Percentiles rank a stretch among this genome's conserved stretches.
Evolutionary conservation across 2,888 invertebrate species (phyloP).

Genomic region (Mycalesis mineus): DNA sequence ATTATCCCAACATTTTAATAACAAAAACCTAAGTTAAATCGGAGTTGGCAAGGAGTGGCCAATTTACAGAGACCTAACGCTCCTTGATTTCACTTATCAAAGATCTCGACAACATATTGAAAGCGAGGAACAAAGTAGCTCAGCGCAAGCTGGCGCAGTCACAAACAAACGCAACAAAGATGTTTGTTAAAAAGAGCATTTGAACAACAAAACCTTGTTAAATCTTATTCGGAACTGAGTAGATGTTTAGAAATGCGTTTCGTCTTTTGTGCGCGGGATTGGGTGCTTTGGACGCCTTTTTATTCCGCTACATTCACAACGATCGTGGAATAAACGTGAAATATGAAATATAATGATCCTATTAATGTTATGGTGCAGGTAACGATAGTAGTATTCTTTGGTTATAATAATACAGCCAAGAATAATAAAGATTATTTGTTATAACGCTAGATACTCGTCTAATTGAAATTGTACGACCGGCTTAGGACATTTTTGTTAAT

Average conservation of each 20-base stretch:
- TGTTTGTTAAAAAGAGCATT: slow-evolving; percentile 63
- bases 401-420: no score
- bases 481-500: no score
- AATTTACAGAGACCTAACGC: slow-evolving; percentile 41
- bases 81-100: slow-evolving; percentile 16
- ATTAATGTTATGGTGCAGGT: no score
- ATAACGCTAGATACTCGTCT: no score
- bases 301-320: slow-evolving; percentile 35
- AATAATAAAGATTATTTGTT: no score
- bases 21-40: slow-evolving; percentile 59
- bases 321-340: not conserved
- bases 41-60: slow-evolving; percentile 44
- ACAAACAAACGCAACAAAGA: slow-evolving; percentile 54
- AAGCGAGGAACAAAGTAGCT: slow-evolving; percentile 26
- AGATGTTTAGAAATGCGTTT: slow-evolving; percentile 46
- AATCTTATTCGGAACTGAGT: slow-evolving; percentile 59
- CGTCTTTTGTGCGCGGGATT: slow-evolving; percentile 39
- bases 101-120: slow-evolving; percentile 19
- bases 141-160: slow-evolving; percentile 39
- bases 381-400: no score
- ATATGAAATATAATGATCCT: not conserved
- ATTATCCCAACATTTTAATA: slow-evolving; percentile 44
- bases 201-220: slow-evolving; percentile 69
- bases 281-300: slow-evolving; percentile 47
- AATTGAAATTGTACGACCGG: no score